Conservation (phyloP, 2,113 vertebrate genomes). For the Pagrus major region DNA sequence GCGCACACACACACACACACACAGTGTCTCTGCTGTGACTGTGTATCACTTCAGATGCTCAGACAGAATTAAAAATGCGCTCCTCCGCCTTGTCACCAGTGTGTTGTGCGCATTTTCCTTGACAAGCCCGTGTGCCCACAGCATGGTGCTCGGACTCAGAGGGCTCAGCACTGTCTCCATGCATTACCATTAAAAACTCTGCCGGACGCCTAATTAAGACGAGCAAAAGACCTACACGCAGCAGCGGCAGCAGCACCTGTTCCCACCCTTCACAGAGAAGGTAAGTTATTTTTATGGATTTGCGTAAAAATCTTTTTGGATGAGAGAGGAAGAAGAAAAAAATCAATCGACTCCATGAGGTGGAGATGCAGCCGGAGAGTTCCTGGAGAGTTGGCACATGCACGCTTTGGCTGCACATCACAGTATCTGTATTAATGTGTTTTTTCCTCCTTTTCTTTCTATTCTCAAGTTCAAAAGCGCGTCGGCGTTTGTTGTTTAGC, state of each 20-base stretch:
- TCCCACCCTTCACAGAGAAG: constrained; percentile 64
- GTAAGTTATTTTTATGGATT: constrained; percentile 66
- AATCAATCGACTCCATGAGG: constrained; percentile 13
- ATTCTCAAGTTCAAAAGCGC: constrained; percentile 67
- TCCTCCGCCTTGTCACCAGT: constrained; percentile 75
- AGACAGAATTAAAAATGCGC: constrained; percentile 72
- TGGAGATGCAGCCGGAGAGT: constrained; percentile 34
- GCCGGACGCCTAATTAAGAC: constrained; percentile 58
- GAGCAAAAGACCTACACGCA: constrained; percentile 24
- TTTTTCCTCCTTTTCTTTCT: constrained; percentile 32
- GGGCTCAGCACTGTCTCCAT: constrained; percentile 26
- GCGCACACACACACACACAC: constrained; percentile 9
- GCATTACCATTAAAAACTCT: constrained; percentile 37
- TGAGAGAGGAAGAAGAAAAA: neutral
- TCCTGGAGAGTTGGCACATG: constrained; percentile 61
- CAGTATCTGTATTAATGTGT: constrained; percentile 16
- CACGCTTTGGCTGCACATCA: constrained; percentile 31
- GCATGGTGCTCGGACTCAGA: constrained; percentile 66
- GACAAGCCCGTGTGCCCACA: constrained; percentile 52
- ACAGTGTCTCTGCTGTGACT: constrained; percentile 63
- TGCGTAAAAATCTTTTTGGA: neutral
- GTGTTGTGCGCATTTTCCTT: constrained; percentile 63
- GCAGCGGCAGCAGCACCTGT: constrained; percentile 57
- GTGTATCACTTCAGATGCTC: constrained; percentile 73
- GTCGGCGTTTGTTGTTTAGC: constrained; percentile 78